Base-by-base conservation (phyloP, 92 coral and sea anemone species). In the Bergia sp. region DNA sequence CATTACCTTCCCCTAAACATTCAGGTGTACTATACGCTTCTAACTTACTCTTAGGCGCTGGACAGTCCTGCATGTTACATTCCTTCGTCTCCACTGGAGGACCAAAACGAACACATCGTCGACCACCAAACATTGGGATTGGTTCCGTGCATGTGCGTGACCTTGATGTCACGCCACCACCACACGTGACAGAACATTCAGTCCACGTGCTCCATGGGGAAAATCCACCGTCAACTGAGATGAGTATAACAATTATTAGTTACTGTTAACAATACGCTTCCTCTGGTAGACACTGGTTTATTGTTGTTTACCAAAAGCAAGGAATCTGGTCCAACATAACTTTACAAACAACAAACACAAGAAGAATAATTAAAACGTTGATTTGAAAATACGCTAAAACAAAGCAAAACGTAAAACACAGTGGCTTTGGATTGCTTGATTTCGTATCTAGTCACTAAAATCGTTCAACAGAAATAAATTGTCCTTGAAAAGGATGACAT, bases 121-220 rank as follows among this genome's bases (percentile, higher is more conserved):
- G 90, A 6, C 99, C 99, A 77, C 96, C 98, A 66, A 92, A 96
- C 96, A 92, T 81, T 45, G 99, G 98, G 5, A 94, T 94, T 11
- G 99, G 99, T 64, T 93, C 89, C 0, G 96, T 92, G 58, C 99
- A 96, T 4, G 95, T 87, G 18, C 99, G 95, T 47, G 98, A 89
- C 18, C 93, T 89, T 61, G 99, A 95, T 7, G 91, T 73, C 69
- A 95, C 89, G 49, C 99, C 99, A 15, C 98, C 98, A 18, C 95
- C 98, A 79, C 99, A 96, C 72, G 95, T 88, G 15, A 74, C 89
- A 29, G 99, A 87, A 84, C 99, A 96, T 77, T 91, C 92, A 21
- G 95, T 96, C 99, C 99, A 96, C 41, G 93, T 89, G 79, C 96
- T 92, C 99, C 99, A 96, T 1, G 40, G 6, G 1, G 95, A 85